phyloP scores from a whole-genome alignment of 2,888 invertebrate species.

The Noctua pronuba region DNA sequence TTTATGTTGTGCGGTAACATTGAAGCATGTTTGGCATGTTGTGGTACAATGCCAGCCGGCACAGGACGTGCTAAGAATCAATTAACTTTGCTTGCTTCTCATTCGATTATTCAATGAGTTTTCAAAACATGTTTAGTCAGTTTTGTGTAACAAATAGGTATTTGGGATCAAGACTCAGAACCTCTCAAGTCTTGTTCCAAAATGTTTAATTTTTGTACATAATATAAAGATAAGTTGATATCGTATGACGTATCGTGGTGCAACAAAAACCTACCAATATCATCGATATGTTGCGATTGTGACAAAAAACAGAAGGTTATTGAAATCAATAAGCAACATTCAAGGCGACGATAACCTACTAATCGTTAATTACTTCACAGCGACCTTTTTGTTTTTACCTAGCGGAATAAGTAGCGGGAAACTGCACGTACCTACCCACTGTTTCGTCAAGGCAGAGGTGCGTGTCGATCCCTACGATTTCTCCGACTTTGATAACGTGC shows the following conservation, averaged over 20 bases:
- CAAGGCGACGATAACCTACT: conserved; percentile 68
- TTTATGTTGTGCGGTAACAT: conserved; percentile 71
- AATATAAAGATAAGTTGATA: neutral
- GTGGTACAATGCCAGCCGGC: conserved; percentile 66
- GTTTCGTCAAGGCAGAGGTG: conserved; percentile 45
- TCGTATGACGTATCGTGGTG: neutral
- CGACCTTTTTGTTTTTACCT: conserved; percentile 68
- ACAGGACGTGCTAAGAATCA: conserved; percentile 69
- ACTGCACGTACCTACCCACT: conserved; percentile 23
- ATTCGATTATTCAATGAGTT: conserved; percentile 19
- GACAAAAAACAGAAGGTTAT: conserved; percentile 51
- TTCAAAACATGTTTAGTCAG: neutral
- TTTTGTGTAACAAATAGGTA: neutral
- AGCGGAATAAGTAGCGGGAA: conserved; percentile 47
- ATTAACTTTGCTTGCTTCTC: conserved; percentile 46
- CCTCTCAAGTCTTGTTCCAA: neutral
- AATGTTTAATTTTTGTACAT: neutral
- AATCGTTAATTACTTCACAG: conserved; percentile 66
- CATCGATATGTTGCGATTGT: conserved; percentile 33
- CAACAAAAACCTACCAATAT: conserved; percentile 6
- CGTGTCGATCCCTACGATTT: conserved; percentile 42
- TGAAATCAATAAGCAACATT: conserved; percentile 56
- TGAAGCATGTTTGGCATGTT: conserved; percentile 66
- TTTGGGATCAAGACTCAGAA: neutral
- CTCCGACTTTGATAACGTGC: conserved; percentile 47